Base-by-base conservation (phyloP, 2,113 vertebrate genomes). In the Apodemus speciosus region DNA sequence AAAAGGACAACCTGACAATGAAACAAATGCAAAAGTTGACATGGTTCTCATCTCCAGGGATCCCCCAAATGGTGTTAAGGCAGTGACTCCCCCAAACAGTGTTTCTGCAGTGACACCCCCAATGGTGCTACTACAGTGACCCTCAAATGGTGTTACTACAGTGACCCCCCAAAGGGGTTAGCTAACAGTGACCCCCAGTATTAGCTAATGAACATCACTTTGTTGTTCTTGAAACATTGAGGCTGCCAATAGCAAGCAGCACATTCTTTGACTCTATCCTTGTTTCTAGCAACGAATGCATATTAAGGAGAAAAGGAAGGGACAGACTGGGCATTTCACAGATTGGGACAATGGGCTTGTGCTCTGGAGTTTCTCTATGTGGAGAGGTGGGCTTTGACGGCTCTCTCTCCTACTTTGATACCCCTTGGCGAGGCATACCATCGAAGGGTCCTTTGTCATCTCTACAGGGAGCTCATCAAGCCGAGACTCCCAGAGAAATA, bases 401-500 rank as follows among this genome's bases (percentile, higher is more conserved):
- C 1, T 25, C 40, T 66, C 13, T 0, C 4, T 23, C 16, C 32
- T 66, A 53, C 49, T 9, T n/a, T 30, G 62, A 79, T 84, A 9
- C 18, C 20, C 5, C 6, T 32, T 9, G 75, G 40, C 32, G 56
- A 3, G 56, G 23, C 16, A 18, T 2, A 53, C 13, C 2, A 2
- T 66, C 53, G 32, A 25, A 84, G 46, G 23, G 6, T 11, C 43
- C 8, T 83, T 53, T 60, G 40, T 83, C 77, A 4, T 86, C n/a
- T 72, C 62, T 72, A 8, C 21, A 43, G 23, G 71, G 81, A 53
- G 30, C 25, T 27, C 25, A 23, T 51, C 43, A 10, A n/a, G 51
- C 58, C 43, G 46, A 18, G 88, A 53, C 18, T 64, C 32, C 84
- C 71, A 83, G 69, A 43, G 38, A 87, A 75, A 77, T 53, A 89